Evolutionary conservation across 1,140 invertebrate species (phyloP).

Genomic region (Helicoverpa armigera): DNA sequence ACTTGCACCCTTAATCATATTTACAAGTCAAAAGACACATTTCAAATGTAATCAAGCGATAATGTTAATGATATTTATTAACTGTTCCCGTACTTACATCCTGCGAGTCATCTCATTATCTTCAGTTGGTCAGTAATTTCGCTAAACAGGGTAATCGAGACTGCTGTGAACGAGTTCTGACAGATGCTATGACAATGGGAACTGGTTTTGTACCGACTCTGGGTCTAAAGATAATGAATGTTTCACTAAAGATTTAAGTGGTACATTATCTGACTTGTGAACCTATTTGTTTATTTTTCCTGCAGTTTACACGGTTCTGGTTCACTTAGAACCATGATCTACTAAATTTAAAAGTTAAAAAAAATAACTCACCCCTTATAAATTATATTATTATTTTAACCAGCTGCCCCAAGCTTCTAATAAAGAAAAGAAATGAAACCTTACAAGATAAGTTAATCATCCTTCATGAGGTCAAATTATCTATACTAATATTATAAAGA

Average conservation of each 20-base stretch:
- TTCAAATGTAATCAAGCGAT: neutral
- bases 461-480: too few species aligned
- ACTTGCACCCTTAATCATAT: too few species aligned
- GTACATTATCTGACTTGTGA: neutral
- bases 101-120: neutral
- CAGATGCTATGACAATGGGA: slow-evolving; percentile 32
- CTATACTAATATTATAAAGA: too few species aligned
- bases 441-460: too few species aligned
- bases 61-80: slow-evolving; percentile 3
- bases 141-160: slow-evolving; percentile 24
- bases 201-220: slow-evolving; percentile 45
- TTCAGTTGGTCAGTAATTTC: neutral
- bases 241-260: slow-evolving; percentile 25
- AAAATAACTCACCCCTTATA: too few species aligned
- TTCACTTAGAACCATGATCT: neutral
- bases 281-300: neutral
- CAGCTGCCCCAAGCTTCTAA: too few species aligned
- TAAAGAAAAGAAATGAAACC: too few species aligned
- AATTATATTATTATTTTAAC: too few species aligned
- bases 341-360: too few species aligned
- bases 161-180: slow-evolving; percentile 31
- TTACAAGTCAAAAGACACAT: too few species aligned
- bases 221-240: slow-evolving; percentile 34
- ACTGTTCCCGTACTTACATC: slow-evolving; percentile 7
- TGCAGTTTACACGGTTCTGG: neutral